Evolutionary conservation across 2,797 vertebrate species (phyloP).

Genomic region (Bovichtus diacanthus): DNA sequence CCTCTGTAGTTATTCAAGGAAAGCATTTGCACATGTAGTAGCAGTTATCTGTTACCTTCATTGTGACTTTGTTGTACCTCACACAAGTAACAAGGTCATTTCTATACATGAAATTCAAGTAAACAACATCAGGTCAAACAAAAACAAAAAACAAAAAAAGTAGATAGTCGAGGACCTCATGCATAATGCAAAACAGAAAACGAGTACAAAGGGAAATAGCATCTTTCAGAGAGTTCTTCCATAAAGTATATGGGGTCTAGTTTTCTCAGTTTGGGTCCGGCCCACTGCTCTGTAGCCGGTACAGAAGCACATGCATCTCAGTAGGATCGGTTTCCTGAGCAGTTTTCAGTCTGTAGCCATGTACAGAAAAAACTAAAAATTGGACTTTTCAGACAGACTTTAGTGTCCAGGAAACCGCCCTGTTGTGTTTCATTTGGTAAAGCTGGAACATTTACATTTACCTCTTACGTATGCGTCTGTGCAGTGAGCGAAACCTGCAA

Average conservation of each 20-base stretch:
- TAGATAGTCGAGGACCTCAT: slow-evolving; percentile 83
- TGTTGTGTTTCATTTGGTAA: slow-evolving; percentile 66
- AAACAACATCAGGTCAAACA: slow-evolving; percentile 81
- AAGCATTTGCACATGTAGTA: slow-evolving; percentile 81
- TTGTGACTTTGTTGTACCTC: slow-evolving; percentile 83
- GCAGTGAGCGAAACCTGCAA: slow-evolving; percentile 55
- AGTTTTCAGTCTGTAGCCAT: slow-evolving; percentile 22
- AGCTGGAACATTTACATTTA: slow-evolving; percentile 70
- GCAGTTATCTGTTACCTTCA: slow-evolving; percentile 81
- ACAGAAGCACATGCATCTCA: slow-evolving; percentile 81
- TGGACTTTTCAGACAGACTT: slow-evolving; percentile 33
- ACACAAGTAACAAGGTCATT: slow-evolving; percentile 84
- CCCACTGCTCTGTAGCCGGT: slow-evolving; percentile 88
- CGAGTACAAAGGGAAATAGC: slow-evolving; percentile 58
- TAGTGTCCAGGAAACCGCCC: slow-evolving; percentile 50
- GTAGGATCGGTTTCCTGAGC: slow-evolving; percentile 57
- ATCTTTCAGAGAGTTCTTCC: slow-evolving; percentile 70
- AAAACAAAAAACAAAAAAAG: slow-evolving; percentile 34
- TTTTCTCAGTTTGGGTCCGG: slow-evolving; percentile 88
- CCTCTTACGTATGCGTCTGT: slow-evolving; percentile 62
- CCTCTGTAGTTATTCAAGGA: slow-evolving; percentile 85
- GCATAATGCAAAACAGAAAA: slow-evolving; percentile 77
- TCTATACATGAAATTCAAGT: slow-evolving; percentile 88
- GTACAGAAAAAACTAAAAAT: slow-evolving; percentile 31
- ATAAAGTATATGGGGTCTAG: slow-evolving; percentile 70